Conservation (phyloP, 2,113 vertebrate genomes). For the Tenebrosternarchus preto region DNA sequence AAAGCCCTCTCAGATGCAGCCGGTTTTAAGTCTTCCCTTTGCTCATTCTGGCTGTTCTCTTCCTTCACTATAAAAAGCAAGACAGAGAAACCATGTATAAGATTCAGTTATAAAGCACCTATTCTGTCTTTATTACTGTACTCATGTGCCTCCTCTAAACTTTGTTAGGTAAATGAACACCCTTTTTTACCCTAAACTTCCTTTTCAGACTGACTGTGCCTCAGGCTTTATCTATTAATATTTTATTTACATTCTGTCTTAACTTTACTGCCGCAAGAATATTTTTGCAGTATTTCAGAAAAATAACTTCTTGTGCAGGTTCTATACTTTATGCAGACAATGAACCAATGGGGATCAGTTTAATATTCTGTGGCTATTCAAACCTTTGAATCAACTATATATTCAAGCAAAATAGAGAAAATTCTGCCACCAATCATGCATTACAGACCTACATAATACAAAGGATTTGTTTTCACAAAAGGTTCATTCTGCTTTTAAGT, state of each 20-base stretch:
- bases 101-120: constrained; percentile 64
- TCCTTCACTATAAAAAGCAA: constrained; percentile 98
- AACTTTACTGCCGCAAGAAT: background rate
- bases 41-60: constrained; percentile 95
- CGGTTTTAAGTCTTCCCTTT: constrained; percentile 98
- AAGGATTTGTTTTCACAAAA: background rate
- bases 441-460: background rate
- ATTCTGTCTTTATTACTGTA: constrained; percentile 36
- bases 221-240: background rate
- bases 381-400: background rate
- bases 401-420: background rate
- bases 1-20: constrained; percentile 93
- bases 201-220: background rate
- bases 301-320: background rate
- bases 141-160: background rate
- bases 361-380: background rate
- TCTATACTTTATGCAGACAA: background rate
- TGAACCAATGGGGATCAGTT: background rate
- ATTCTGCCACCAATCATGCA: no score
- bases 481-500: background rate
- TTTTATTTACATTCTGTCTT: background rate
- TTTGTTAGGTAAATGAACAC: background rate
- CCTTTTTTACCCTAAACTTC: background rate
- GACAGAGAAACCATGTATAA: constrained; percentile 80
- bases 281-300: background rate